Evolutionary conservation across 2,113 vertebrate genomes (phyloP).

Genomic region (Hiodon tergisus): DNA sequence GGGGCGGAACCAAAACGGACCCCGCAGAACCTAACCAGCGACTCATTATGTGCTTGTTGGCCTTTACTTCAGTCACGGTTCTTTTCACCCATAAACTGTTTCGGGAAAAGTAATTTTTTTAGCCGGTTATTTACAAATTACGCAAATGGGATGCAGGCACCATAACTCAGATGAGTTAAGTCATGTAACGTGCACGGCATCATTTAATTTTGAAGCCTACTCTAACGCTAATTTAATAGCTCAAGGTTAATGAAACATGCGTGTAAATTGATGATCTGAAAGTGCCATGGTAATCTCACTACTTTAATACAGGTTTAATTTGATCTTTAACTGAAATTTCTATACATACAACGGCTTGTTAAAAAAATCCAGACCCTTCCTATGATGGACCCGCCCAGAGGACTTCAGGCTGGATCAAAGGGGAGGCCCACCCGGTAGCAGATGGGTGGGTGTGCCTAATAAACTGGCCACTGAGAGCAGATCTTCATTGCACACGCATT

Average conservation of each 20-base stretch:
- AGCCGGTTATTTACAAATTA: background rate
- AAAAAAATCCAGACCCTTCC: background rate
- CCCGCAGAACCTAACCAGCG: too few relatives aligned
- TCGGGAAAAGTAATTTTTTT: background rate
- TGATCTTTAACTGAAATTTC: background rate
- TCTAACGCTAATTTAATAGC: constrained; percentile 4
- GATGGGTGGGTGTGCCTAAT: too few relatives aligned
- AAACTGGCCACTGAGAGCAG: too few relatives aligned
- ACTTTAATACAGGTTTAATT: background rate
- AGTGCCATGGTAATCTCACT: background rate
- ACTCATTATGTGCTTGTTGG: too few relatives aligned
- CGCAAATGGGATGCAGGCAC: background rate
- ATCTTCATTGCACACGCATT: too few relatives aligned
- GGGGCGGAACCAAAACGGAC: too few relatives aligned
- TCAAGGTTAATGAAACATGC: constrained; percentile 19
- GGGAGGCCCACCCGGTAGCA: too few relatives aligned
- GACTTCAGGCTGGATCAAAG: too few relatives aligned
- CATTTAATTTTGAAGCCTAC: background rate
- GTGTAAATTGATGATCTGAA: constrained; percentile 1
- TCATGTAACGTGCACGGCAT: background rate
- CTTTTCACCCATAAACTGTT: constrained; percentile 2
- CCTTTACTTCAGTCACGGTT: background rate
- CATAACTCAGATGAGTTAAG: constrained; percentile 10
- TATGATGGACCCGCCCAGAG: too few relatives aligned
- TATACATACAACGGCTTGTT: background rate